Percentiles rank a stretch among this genome's conserved stretches.
These are phyloP conservation scores for Drosophila arawakana DNA, from an alignment of 1,140 invertebrate genomes.

Conservation along the genomic window DNA sequence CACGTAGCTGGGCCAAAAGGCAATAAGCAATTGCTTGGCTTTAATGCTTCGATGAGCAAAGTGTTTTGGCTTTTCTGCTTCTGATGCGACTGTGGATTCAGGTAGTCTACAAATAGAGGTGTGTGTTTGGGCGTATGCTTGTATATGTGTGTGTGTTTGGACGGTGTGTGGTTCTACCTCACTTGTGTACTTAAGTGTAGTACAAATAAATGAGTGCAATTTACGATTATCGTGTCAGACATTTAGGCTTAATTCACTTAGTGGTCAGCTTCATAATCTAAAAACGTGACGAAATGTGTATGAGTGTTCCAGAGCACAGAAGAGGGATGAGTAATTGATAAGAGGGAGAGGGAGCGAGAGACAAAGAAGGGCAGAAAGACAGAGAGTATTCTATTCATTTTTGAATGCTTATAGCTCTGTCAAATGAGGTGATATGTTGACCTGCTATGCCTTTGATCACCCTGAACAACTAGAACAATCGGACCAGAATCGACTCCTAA, in stretches of 20 bases:
- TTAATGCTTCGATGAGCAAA: constrained; percentile 63
- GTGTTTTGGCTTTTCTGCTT: constrained; percentile 45
- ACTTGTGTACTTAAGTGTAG: constrained; percentile 9
- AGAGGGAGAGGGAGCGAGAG: neutral
- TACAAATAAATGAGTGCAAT: constrained; percentile 37
- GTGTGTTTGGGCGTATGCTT: constrained; percentile 5
- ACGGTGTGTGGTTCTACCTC: neutral
- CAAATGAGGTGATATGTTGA: too few species aligned
- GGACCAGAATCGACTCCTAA: too few species aligned
- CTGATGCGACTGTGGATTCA: constrained; percentile 37
- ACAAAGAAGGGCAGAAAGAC: neutral
- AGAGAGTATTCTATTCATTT: too few species aligned
- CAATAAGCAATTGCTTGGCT: constrained; percentile 71
- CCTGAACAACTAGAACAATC: too few species aligned
- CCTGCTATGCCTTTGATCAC: too few species aligned
- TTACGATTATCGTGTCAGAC: constrained; percentile 41
- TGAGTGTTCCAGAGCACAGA: neutral
- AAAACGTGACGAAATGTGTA: constrained; percentile 16
- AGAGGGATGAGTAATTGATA: constrained; percentile 1
- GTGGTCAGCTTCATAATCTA: constrained; percentile 14
- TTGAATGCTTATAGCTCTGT: too few species aligned
- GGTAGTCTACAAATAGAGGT: constrained; percentile 6
- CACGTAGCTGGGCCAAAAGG: constrained; percentile 17
- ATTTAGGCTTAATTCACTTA: constrained; percentile 54
- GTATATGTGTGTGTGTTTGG: constrained; percentile 1